Evolutionary conservation across 2,113 vertebrate genomes (phyloP).

Genomic region (Notothenia coriiceps): DNA sequence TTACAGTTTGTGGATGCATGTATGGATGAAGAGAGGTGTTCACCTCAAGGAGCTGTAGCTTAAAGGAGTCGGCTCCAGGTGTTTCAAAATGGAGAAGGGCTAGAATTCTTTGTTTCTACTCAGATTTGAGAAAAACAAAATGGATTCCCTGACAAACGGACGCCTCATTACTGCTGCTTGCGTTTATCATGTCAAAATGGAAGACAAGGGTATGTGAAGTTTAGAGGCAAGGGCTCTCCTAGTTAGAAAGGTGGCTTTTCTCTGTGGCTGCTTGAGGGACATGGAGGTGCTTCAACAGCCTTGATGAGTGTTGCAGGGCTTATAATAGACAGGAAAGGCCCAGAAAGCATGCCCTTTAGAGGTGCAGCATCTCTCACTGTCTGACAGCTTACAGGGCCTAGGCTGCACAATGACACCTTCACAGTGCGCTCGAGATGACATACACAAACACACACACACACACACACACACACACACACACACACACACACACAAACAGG

Average conservation of each 20-base stretch:
- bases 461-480: conserved; percentile 17
- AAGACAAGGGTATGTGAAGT: conserved; percentile 77
- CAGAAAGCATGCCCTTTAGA: conserved; percentile 79
- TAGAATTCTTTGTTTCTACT: conserved; percentile 41
- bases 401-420: conserved; percentile 80
- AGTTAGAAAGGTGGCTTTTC: conserved; percentile 77
- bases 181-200: conserved; percentile 76
- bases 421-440: conserved; percentile 71
- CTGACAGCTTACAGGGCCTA: conserved; percentile 81
- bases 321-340: conserved; percentile 82
- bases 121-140: conserved; percentile 74
- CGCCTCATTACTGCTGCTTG: conserved; percentile 78
- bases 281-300: conserved; percentile 74
- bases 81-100: conserved; percentile 44
- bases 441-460: conserved; percentile 66
- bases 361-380: conserved; percentile 81
- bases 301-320: conserved; percentile 80
- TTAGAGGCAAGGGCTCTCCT: conserved; percentile 74
- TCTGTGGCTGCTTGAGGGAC: conserved; percentile 78
- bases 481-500: conserved; percentile 51
- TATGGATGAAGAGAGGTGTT: neutral
- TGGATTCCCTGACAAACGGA: conserved; percentile 70
- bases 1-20: neutral
- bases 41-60: neutral
- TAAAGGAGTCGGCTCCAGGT: conserved; percentile 12